phyloP scores from a whole-genome alignment of 2,797 vertebrate species.

The Rachycentron canadum region DNA sequence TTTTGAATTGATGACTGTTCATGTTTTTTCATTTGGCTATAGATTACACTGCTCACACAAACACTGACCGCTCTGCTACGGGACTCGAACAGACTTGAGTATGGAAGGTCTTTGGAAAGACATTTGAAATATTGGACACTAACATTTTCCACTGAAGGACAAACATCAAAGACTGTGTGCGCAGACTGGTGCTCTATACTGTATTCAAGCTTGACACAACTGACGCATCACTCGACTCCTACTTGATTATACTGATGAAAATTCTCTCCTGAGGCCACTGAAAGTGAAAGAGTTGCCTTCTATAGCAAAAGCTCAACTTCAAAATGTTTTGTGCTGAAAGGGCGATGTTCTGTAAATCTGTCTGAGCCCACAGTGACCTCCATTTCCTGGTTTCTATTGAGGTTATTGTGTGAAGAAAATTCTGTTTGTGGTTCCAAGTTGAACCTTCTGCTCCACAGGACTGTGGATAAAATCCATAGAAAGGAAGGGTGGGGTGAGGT shows the following conservation, averaged over 20 bases:
- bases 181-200: neutral
- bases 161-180: conserved; percentile 6
- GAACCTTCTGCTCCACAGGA: conserved; percentile 21
- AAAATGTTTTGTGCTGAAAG: conserved; percentile 36
- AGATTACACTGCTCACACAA: too few species aligned
- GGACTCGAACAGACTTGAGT: too few species aligned
- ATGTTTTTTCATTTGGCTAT: too few species aligned
- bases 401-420: conserved; percentile 59
- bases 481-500: conserved; percentile 16
- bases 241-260: conserved; percentile 24
- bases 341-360: conserved; percentile 40
- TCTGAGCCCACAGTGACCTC: conserved; percentile 58
- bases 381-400: conserved; percentile 58
- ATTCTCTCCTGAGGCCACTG: neutral
- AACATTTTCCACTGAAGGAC: neutral
- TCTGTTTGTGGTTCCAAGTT: conserved; percentile 47
- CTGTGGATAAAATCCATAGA: conserved; percentile 27
- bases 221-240: neutral
- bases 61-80: too few species aligned
- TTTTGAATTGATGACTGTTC: too few species aligned
- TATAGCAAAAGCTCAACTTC: conserved; percentile 37
- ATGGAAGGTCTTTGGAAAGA: neutral
- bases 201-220: neutral
- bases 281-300: conserved; percentile 16
- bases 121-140: neutral